phyloP scores from a whole-genome alignment of 2,113 vertebrate species.

The Speoplatyrhinus poulsoni region DNA sequence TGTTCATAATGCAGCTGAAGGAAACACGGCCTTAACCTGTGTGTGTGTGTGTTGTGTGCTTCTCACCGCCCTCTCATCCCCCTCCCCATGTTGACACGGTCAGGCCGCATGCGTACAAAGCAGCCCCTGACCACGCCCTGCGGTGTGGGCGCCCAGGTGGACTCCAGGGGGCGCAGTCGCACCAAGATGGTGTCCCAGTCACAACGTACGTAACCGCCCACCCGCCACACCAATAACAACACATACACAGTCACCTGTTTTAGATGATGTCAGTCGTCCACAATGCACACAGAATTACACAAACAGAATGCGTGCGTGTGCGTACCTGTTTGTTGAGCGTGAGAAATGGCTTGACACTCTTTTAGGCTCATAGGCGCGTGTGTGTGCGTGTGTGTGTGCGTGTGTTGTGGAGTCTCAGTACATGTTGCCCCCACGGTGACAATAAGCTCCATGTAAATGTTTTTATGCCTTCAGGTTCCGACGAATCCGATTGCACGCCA shows the following conservation, averaged over 20 bases:
- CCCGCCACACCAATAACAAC: not conserved
- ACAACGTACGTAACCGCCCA: slow-evolving; percentile 85
- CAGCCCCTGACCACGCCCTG: slow-evolving; percentile 80
- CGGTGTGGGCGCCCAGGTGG: slow-evolving; percentile 82
- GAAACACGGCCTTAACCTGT: not conserved
- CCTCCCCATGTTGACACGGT: not conserved
- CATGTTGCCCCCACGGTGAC: slow-evolving; percentile 61
- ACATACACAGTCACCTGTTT: slow-evolving; percentile 10
- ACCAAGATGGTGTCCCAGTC: slow-evolving; percentile 97
- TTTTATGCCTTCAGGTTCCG: slow-evolving; percentile 92
- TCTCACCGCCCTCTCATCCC: too few relatives aligned
- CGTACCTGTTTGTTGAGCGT: slow-evolving; percentile 1
- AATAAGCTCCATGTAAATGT: slow-evolving; percentile 73
- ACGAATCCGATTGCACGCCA: slow-evolving; percentile 97
- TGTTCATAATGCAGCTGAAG: not conserved
- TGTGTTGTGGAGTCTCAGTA: slow-evolving; percentile 41
- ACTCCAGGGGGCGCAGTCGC: slow-evolving; percentile 91
- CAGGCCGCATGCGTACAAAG: slow-evolving; percentile 89
- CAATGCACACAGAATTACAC: not conserved
- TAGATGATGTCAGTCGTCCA: not conserved
- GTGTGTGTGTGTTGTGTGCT: slow-evolving; percentile 13
- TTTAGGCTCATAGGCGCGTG: slow-evolving; percentile 1
- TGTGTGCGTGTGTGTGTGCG: slow-evolving; percentile 10
- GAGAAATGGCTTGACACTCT: not conserved
- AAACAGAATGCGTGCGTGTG: not conserved